Conservation (phyloP, 2,797 vertebrate genomes). For the Enteromius paludinosus region DNA sequence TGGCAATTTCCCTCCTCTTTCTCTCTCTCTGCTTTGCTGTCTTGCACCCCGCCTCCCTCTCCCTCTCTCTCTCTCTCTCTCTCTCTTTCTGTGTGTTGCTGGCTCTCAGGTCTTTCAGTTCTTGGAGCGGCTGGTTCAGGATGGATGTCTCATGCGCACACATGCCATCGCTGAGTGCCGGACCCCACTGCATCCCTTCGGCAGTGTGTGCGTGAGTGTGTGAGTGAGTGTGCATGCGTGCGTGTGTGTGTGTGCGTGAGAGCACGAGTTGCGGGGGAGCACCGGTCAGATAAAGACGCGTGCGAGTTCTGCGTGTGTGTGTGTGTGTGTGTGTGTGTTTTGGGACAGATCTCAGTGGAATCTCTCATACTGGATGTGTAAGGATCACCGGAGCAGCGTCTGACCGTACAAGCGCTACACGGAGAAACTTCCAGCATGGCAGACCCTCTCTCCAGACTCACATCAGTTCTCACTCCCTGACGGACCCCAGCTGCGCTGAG, state of each 20-base stretch:
- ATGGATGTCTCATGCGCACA: constrained; percentile 77
- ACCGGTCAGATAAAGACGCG: neutral
- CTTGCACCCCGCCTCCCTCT: constrained; percentile 57
- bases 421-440: constrained; percentile 53
- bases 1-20: constrained; percentile 16
- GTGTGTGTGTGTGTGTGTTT: constrained; percentile 63
- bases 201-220: constrained; percentile 14
- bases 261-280: constrained; percentile 17
- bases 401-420: constrained; percentile 15
- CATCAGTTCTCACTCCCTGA: constrained; percentile 33
- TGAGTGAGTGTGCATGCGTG: neutral
- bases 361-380: constrained; percentile 56
- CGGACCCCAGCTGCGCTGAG: constrained; percentile 49
- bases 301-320: constrained; percentile 52
- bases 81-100: constrained; percentile 48
- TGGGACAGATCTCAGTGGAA: constrained; percentile 29
- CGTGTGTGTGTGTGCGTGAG: constrained; percentile 10
- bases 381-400: constrained; percentile 33
- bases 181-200: constrained; percentile 25
- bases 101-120: constrained; percentile 58
- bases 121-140: constrained; percentile 67
- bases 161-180: constrained; percentile 61
- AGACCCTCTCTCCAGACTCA: constrained; percentile 24
- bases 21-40: constrained; percentile 38
- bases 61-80: constrained; percentile 37